Percentiles rank a stretch among this genome's conserved stretches.
These are phyloP conservation scores for Notocelia uddmanniana DNA, from an alignment of 2,888 invertebrate genomes.

Conservation along the genomic window DNA sequence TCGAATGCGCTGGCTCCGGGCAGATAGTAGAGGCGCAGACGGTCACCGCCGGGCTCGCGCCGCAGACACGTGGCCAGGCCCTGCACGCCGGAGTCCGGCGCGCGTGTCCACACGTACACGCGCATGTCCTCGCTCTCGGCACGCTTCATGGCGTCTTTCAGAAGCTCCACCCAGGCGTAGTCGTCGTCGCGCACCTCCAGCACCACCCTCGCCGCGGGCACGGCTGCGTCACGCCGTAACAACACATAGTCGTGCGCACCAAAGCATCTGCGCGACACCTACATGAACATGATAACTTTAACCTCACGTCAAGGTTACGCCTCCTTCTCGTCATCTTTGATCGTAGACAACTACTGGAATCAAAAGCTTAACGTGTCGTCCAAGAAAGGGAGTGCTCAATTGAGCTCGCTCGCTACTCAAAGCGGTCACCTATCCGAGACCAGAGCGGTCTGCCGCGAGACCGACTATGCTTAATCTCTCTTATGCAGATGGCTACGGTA, in stretches of 20 bases:
- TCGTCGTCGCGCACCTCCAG: conserved; percentile 88
- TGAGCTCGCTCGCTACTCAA: no score
- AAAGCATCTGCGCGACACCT: conserved; percentile 81
- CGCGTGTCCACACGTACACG: conserved; percentile 73
- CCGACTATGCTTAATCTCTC: no score
- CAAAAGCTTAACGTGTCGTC: no score
- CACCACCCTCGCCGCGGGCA: conserved; percentile 74
- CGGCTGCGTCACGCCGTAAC: conserved; percentile 83
- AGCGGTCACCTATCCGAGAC: no score
- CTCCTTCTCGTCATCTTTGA: no score
- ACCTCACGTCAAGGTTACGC: no score
- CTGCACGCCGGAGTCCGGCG: conserved; percentile 9
- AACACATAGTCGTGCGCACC: conserved; percentile 88
- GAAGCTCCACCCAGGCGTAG: conserved; percentile 92
- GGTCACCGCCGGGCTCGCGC: conserved; percentile 11
- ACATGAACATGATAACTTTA: no score
- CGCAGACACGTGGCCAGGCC: conserved; percentile 1
- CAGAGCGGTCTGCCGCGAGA: no score
- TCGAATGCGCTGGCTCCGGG: not conserved
- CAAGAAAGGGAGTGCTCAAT: no score
- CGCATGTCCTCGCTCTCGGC: conserved; percentile 86
- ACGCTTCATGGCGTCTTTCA: conserved; percentile 91
- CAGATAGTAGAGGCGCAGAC: conserved; percentile 10
- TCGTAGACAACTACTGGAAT: no score
- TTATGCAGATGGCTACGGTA: no score